Base-by-base conservation (phyloP, 2,888 invertebrate genomes). In the Netelia virgata region DNA sequence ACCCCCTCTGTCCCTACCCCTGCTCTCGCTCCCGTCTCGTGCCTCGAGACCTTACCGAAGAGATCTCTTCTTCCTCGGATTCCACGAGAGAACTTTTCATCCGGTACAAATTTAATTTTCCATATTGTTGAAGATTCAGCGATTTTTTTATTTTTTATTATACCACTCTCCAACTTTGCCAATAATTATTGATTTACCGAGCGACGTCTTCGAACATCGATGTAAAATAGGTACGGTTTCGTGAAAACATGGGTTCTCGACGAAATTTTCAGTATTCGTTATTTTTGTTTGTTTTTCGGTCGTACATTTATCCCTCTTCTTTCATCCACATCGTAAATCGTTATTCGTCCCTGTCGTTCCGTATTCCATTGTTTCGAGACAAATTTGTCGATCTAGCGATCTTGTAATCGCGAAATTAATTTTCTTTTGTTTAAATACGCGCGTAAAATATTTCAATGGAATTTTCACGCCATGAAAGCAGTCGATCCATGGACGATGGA, bases 51-150 rank as follows among this genome's bases (percentile, higher is more conserved):
- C 10, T 23, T 20, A 57, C 43, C 36, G 47, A 10, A 36, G 20
- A 43, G 41, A 43, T 36, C 23, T 36, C 18, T 50, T 82, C 5
- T 64, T 61, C 63, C 20, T 55, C 66, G 18, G 64, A 84, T 81
- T 74, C 61, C 73, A 68, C 76, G 41, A 69, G 63, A 64, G 3
- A 43, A 70, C 77, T 76, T 81, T 84, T 79, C 75, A 82, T 79
- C 43, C 78, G 70, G 43, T 16, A 18, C 28, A 76, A 78, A 84
- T 82, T 82, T 61, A 84, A 84, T 84, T 84, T 84, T 82, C 77
- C 82, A 84, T 84, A 84, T 82, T 84, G 82, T 74, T 50, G 43
- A 20, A 84, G 59, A 78, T 78, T 78, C 81, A 73, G 76, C 61
- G 53, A 78, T 73, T 82, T 79, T 72, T 28, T 23, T 6, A n/a